Evolutionary conservation across 1,140 invertebrate genomes (phyloP).

Genomic region (Zaprionus ghesquierei): DNA sequence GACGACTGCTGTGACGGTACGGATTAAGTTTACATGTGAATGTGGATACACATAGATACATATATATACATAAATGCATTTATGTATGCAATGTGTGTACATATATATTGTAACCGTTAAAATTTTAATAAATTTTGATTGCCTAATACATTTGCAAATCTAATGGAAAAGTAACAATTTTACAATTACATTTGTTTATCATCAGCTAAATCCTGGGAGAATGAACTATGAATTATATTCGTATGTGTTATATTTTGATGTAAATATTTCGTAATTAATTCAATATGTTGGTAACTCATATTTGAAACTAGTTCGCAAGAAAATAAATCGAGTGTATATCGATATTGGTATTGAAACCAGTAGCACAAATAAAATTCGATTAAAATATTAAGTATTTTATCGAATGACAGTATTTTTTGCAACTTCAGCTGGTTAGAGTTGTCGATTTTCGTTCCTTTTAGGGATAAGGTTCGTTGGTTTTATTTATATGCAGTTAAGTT

Average conservation of each 20-base stretch:
- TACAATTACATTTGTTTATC: not conserved
- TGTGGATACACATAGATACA: not conserved
- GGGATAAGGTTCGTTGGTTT: too few species aligned
- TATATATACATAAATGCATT: not conserved
- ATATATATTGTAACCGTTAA: not conserved
- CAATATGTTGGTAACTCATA: not conserved
- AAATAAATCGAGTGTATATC: not conserved
- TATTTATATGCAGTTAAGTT: too few species aligned
- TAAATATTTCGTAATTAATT: not conserved
- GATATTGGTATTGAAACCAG: not conserved
- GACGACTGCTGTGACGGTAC: constrained; percentile 62
- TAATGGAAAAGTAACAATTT: too few species aligned
- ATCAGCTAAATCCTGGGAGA: too few species aligned
- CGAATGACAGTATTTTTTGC: not conserved
- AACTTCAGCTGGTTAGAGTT: not conserved
- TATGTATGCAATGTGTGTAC: not conserved
- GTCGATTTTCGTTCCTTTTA: too few species aligned
- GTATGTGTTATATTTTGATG: not conserved
- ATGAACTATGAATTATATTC: not conserved
- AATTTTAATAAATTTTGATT: not conserved
- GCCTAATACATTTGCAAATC: not conserved
- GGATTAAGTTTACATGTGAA: constrained; percentile 22
- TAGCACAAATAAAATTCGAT: not conserved
- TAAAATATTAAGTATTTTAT: not conserved
- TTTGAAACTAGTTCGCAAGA: not conserved